Evolutionary conservation across 2,113 vertebrate species (phyloP).

Genomic region (Chunga burmeisteri): DNA sequence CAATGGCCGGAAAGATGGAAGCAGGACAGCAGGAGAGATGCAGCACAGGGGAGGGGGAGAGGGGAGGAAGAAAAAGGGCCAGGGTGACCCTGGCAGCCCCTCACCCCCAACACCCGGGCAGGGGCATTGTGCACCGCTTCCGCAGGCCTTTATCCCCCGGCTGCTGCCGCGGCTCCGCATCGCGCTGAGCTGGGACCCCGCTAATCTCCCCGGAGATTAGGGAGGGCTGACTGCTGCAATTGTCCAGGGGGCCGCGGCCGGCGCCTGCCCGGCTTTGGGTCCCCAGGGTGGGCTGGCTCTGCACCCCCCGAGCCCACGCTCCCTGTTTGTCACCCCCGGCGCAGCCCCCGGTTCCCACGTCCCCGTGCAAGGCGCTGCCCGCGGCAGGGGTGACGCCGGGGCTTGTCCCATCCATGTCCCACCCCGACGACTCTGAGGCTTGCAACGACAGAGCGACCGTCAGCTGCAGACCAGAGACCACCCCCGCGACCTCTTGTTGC

Average conservation of each 20-base stretch:
- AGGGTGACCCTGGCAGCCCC: background rate
- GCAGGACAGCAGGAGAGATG: background rate
- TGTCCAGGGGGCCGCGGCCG: background rate
- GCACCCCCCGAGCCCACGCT: background rate
- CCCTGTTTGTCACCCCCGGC: background rate
- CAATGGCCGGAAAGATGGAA: accelerated
- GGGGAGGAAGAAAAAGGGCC: background rate
- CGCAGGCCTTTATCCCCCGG: background rate
- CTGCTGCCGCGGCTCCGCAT: background rate
- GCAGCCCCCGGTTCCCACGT: accelerated
- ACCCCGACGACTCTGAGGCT: accelerated
- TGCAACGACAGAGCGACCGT: accelerated
- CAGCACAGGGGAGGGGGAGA: accelerated
- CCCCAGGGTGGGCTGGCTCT: background rate
- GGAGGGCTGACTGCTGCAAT: slow-evolving; percentile 18
- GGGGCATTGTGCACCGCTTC: background rate
- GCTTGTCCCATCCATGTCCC: background rate
- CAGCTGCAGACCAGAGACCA: background rate
- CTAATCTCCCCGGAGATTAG: slow-evolving; percentile 59
- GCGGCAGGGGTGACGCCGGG: accelerated
- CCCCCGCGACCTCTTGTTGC: background rate
- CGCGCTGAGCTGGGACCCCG: slow-evolving; percentile 36
- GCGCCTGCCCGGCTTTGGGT: background rate
- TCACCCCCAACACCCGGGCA: background rate
- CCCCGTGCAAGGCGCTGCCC: background rate